These are phyloP conservation scores for Xiphophorus couchianus DNA, from an alignment of 2,113 vertebrate species.

Conservation along the genomic window DNA sequence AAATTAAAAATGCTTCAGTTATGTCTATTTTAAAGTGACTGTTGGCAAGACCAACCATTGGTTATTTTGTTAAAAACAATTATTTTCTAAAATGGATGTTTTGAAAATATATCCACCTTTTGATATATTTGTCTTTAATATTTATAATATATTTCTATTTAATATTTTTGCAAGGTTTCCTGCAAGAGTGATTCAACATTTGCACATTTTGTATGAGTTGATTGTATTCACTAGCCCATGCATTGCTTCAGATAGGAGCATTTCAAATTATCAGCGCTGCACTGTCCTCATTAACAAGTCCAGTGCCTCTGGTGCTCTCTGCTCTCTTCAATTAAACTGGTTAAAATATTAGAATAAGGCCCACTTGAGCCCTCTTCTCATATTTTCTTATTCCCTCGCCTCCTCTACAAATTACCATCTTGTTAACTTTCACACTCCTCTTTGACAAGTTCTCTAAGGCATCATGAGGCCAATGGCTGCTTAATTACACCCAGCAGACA, in stretches of 20 bases:
- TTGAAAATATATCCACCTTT: too few relatives aligned
- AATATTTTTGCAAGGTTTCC: background rate
- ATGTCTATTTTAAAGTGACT: background rate
- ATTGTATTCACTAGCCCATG: slow-evolving; percentile 52
- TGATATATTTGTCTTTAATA: too few relatives aligned
- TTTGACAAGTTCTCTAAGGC: slow-evolving; percentile 9
- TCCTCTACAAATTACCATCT: slow-evolving; percentile 43
- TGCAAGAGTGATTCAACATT: background rate
- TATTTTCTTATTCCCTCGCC: slow-evolving; percentile 44
- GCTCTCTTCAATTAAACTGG: slow-evolving; percentile 51
- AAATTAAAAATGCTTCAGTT: background rate
- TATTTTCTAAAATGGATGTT: background rate
- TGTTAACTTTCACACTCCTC: slow-evolving; percentile 26
- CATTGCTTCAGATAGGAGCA: slow-evolving; percentile 37
- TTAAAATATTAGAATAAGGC: slow-evolving; percentile 58
- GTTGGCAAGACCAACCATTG: background rate
- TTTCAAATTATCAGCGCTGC: slow-evolving; percentile 54
- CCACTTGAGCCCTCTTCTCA: slow-evolving; percentile 47
- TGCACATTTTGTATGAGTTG: background rate
- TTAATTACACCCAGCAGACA: slow-evolving; percentile 71
- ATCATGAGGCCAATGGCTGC: slow-evolving; percentile 33
- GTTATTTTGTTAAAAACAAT: background rate
- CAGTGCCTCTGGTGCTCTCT: slow-evolving; percentile 29
- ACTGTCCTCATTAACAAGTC: slow-evolving; percentile 60
- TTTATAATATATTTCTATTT: too few relatives aligned